phyloP scores from a whole-genome alignment of 2,797 vertebrate genomes.

The Dicrostonyx torquatus region DNA sequence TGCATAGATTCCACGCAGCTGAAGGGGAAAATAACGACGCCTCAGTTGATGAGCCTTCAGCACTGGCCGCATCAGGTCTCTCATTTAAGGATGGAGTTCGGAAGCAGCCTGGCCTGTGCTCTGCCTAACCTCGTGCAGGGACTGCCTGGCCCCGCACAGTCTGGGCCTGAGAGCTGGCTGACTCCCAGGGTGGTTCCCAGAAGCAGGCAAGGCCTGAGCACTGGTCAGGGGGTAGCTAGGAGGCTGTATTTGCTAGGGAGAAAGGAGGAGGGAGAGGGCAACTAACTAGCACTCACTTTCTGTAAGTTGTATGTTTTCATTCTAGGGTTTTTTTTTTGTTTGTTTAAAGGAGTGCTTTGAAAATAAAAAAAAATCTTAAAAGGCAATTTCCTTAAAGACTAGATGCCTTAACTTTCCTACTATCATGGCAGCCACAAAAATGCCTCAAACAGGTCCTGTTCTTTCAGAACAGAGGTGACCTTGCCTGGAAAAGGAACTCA shows the following conservation, averaged over 20 bases:
- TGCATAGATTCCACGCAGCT: not conserved
- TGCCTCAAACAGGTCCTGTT: not conserved
- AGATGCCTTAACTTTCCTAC: not conserved
- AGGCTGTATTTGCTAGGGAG: not conserved
- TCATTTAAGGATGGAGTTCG: fast-evolving
- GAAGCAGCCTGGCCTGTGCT: not conserved
- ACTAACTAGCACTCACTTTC: not conserved
- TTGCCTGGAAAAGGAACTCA: not conserved
- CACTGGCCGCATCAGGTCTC: not conserved
- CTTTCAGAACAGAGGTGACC: not conserved
- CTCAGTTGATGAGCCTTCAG: not conserved
- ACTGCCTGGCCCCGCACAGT: conserved; percentile 80
- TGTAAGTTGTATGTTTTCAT: conserved; percentile 15
- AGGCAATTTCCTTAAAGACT: not conserved
- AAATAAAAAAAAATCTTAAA: not conserved
- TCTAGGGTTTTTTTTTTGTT: not conserved
- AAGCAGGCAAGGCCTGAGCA: not conserved
- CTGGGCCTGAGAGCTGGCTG: conserved; percentile 87
- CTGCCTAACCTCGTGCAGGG: conserved; percentile 19
- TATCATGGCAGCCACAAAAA: not conserved
- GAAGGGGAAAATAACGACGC: not conserved
- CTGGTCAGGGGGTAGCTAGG: not conserved
- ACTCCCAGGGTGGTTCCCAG: conserved; percentile 82
- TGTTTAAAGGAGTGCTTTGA: conserved; percentile 42
- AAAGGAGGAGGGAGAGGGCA: not conserved